phyloP scores from a whole-genome alignment of 2,797 vertebrate species.

The Acanthiza pusilla region DNA sequence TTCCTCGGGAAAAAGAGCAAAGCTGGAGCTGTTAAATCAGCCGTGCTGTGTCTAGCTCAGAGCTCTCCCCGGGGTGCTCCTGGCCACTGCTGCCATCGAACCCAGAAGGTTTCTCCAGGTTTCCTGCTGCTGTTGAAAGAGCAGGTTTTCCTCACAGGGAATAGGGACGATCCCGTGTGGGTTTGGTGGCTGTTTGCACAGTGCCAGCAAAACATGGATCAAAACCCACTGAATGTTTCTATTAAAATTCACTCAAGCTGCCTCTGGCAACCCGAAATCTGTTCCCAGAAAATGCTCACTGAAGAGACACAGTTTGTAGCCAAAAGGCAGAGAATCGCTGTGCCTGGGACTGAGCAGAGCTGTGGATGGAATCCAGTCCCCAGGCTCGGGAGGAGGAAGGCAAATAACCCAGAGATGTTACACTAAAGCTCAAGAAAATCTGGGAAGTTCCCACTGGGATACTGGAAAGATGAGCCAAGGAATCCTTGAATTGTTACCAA shows the following conservation, averaged over 20 bases:
- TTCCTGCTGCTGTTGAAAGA: background rate
- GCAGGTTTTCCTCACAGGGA: background rate
- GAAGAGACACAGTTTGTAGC: background rate
- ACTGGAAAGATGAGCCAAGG: background rate
- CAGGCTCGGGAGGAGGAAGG: background rate
- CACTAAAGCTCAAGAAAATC: background rate
- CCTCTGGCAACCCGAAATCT: background rate
- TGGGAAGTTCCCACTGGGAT: background rate
- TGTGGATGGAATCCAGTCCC: background rate
- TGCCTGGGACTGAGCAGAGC: background rate
- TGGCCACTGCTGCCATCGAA: background rate
- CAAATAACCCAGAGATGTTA: background rate
- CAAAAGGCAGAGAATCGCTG: background rate
- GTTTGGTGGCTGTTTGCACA: background rate
- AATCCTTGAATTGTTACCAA: background rate
- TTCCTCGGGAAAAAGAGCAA: background rate
- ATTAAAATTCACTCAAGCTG: background rate
- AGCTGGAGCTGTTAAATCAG: background rate
- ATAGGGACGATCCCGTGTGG: background rate
- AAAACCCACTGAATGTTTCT: background rate
- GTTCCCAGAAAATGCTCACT: background rate
- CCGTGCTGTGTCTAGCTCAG: background rate
- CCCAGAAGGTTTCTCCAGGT: background rate
- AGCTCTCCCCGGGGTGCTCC: background rate
- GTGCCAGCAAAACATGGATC: fast-evolving